Evolutionary conservation across 2,797 vertebrate genomes (phyloP).

Genomic region (Steatocranus sp.): DNA sequence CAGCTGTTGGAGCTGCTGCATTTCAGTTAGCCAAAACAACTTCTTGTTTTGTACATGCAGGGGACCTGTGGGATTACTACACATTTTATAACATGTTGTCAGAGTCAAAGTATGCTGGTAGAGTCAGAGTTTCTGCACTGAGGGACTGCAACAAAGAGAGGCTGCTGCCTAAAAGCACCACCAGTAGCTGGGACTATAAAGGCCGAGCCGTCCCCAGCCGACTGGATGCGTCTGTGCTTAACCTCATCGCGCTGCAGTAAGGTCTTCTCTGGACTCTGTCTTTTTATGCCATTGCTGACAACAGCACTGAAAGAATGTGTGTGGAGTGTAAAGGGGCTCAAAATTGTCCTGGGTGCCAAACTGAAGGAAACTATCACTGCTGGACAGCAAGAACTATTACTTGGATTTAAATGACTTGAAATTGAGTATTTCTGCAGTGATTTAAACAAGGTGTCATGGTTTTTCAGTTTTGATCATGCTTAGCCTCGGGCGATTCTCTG

Average conservation of each 20-base stretch:
- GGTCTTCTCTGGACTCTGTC: background rate
- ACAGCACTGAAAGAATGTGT: background rate
- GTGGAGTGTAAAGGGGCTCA: background rate
- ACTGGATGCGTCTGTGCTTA: background rate
- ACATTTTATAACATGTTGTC: conserved; percentile 23
- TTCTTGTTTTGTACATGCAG: conserved; percentile 4
- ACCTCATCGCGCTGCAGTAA: background rate
- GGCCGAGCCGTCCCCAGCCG: background rate
- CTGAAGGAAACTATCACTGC: background rate
- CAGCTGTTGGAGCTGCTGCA: conserved; percentile 17
- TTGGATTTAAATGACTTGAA: no score
- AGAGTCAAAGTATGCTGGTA: background rate
- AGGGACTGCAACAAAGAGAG: background rate
- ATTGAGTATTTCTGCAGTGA: background rate
- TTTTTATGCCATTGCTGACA: background rate
- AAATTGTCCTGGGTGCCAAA: background rate
- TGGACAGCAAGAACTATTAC: background rate
- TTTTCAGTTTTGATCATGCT: background rate
- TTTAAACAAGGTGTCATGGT: background rate
- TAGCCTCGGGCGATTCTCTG: background rate
- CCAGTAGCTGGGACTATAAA: background rate
- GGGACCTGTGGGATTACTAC: conserved; percentile 15
- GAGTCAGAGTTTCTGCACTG: background rate
- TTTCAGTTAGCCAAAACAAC: conserved; percentile 30
- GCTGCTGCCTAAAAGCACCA: background rate